Evolutionary conservation across 2,888 invertebrate genomes (phyloP).

Genomic region (Acrobasis repandana): DNA sequence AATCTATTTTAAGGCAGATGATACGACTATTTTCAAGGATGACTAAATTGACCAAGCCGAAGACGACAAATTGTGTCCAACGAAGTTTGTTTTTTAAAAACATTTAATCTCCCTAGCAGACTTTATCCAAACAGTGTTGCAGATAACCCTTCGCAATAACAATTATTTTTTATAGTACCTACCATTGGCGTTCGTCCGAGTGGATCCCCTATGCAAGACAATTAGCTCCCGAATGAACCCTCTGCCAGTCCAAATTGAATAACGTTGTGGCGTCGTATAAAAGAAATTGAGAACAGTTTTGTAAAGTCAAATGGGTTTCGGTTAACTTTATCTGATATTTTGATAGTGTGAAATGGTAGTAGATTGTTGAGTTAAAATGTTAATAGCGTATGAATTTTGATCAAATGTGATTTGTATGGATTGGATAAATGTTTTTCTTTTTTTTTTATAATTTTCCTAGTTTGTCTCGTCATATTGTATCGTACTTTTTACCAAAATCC

Average conservation of each 20-base stretch:
- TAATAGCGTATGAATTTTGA: too few relatives aligned
- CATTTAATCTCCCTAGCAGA: too few relatives aligned
- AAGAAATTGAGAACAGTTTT: conserved; percentile 17
- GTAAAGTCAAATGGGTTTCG: conserved; percentile 8
- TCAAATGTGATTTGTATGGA: too few relatives aligned
- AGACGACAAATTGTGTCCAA: too few relatives aligned
- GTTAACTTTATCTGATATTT: conserved; percentile 12
- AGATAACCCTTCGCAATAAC: conserved; percentile 26
- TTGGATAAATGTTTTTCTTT: too few relatives aligned
- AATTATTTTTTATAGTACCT: conserved; percentile 30
- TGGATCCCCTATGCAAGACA: conserved; percentile 15
- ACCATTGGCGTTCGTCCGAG: conserved; percentile 6
- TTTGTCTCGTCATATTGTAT: too few relatives aligned
- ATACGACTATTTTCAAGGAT: too few relatives aligned
- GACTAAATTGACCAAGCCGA: too few relatives aligned
- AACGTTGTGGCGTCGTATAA: conserved; percentile 8
- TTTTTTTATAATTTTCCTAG: too few relatives aligned
- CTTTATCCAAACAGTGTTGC: background rate
- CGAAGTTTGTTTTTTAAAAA: too few relatives aligned
- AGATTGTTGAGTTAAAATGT: background rate
- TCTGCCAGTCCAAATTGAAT: conserved; percentile 17
- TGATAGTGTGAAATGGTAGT: background rate
- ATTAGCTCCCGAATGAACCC: conserved; percentile 16
- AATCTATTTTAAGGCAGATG: too few relatives aligned
- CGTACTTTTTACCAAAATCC: too few relatives aligned